Percentiles rank a stretch among this genome's conserved stretches.
Evolutionary conservation across 2,888 invertebrate genomes (phyloP).

Genomic region (Papilio demoleus): DNA sequence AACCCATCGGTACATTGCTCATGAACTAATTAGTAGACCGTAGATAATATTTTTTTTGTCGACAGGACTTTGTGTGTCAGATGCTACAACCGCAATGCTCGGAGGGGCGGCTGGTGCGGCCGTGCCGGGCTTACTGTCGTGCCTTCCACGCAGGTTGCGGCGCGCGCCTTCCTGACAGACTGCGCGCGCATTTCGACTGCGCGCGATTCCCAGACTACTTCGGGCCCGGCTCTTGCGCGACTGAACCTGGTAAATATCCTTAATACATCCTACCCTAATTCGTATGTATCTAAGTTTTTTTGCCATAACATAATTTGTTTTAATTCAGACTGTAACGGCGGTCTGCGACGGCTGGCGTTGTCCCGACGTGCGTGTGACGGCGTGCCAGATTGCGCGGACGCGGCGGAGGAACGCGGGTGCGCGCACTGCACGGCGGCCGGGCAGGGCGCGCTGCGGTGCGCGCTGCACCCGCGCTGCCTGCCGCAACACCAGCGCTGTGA

Average conservation of each 20-base stretch:
- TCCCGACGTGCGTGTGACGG: constrained; percentile 93
- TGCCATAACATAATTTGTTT: not conserved
- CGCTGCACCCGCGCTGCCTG: constrained; percentile 90
- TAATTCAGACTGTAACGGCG: constrained; percentile 86
- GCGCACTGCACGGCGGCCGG: constrained; percentile 90
- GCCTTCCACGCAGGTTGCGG: constrained; percentile 94
- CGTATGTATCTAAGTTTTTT: not conserved
- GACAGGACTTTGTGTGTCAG: constrained; percentile 92
- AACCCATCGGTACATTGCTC: too few relatives aligned
- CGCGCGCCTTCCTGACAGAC: constrained; percentile 86
- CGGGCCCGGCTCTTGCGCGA: constrained; percentile 88
- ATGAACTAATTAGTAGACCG: not conserved
- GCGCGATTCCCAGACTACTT: constrained; percentile 91
- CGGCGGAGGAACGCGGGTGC: constrained; percentile 91
- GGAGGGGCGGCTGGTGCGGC: constrained; percentile 85
- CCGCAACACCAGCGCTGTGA: constrained; percentile 89
- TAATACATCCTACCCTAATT: constrained; percentile 27
- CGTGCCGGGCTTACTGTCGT: constrained; percentile 93
- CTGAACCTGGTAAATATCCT: constrained; percentile 87
- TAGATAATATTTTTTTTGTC: constrained; percentile 11
- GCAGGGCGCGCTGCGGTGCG: constrained; percentile 87
- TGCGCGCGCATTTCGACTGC: constrained; percentile 90
- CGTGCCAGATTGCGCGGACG: constrained; percentile 92
- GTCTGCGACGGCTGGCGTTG: constrained; percentile 88
- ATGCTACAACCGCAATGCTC: constrained; percentile 92